Base-by-base conservation (phyloP, 2,797 vertebrate genomes). In the Sternarchorhynchus goeldii region DNA sequence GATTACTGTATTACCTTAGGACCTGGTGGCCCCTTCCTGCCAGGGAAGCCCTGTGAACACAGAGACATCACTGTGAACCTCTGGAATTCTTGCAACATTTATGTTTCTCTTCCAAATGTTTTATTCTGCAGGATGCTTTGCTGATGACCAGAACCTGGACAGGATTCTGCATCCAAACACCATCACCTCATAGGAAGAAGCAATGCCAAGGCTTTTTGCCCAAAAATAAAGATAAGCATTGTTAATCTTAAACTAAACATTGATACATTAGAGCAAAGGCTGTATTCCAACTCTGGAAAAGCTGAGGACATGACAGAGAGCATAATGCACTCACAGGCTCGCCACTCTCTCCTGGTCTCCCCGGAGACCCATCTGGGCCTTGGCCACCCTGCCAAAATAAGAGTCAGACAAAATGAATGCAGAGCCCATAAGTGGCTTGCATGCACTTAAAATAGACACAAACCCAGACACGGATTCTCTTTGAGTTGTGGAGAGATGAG, bases 1-100 rank as follows among this genome's bases (percentile, higher is more conserved):
- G 6, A 3, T 57, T 55, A 4, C 3, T 39, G n/a, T 3, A 8
- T 36, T 85, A 96, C 96, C 93, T 91, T 91, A 14, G 73, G 3
- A 16, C 95, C 95, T 2, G 75, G 76, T 25, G 70, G 20, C 20
- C 96, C 95, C 89, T 85, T 86, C 85, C 89, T 90, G 77, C 96
- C 95, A 71, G 81, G 67, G 75, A 87, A 82, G 58, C 95, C 96
- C 95, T 97, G 50, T 10, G 73, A 85, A 83, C 18, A 77, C 0
- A 39, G 39, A 69, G 39, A 69, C 20, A 57, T 56, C 65, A 31
- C 0, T 73, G 29, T 17, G n/a, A 56, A 60, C 34, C 2, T 14
- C 63, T 41, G 1, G 10, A 39, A 16, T 12, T 71, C 3, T 55
- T 34, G 6, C 41, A 32, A n/a, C 60, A 60, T 14, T n/a, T 70